Percentiles rank a stretch among this genome's conserved stretches.
Evolutionary conservation across 23 tunicate genomes (phyloP).

Genomic region (Corella eumyota): DNA sequence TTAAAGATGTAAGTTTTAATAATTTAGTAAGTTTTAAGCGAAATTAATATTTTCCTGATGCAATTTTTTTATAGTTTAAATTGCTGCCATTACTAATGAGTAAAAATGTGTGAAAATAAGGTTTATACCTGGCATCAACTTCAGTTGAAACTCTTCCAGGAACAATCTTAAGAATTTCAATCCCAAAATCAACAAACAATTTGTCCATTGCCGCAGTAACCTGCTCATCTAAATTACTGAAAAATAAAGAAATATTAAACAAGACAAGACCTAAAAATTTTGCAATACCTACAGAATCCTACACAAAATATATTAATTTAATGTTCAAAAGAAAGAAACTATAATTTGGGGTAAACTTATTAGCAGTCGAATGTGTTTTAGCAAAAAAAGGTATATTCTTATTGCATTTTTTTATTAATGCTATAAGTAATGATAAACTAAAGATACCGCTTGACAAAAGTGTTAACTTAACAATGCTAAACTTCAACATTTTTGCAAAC

Average conservation of each 20-base stretch:
- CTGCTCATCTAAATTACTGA: constrained; percentile 46
- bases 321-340: no score
- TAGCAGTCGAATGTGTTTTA: no score
- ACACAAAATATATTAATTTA: not conserved
- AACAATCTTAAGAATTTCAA: constrained; percentile 53
- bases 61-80: not conserved
- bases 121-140: constrained; percentile 77
- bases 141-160: constrained; percentile 98
- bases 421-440: no score
- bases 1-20: no score
- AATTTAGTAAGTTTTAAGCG: no score
- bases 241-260: not conserved
- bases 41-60: no score
- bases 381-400: no score
- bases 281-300: not conserved
- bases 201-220: constrained; percentile 88
- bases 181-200: constrained; percentile 81
- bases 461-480: no score
- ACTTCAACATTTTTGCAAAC: no score
- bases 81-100: not conserved
- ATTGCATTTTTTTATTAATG: no score
- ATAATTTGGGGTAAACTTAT: no score
- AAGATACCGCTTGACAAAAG: no score
- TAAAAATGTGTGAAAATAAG: not conserved
- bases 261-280: not conserved